These are phyloP conservation scores for Hirtodrosophila alboralis DNA, from an alignment of 2,888 invertebrate species.

Conservation along the genomic window DNA sequence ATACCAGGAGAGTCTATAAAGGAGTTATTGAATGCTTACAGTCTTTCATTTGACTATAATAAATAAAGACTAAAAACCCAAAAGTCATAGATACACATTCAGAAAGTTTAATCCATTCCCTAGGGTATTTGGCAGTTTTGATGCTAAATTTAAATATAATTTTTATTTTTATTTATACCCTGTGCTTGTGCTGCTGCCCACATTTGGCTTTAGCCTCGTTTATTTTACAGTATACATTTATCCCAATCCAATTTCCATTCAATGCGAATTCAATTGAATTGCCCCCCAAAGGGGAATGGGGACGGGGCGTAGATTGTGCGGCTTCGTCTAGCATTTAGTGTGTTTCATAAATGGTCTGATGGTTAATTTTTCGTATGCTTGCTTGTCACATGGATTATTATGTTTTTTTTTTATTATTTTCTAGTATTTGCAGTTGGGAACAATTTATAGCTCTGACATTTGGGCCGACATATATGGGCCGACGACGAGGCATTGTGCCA, in stretches of 20 bases:
- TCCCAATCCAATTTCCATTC: slow-evolving; percentile 72
- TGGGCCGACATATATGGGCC: slow-evolving; percentile 69
- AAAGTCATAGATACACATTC: too few species aligned
- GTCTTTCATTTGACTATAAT: too few species aligned
- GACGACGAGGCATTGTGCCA: slow-evolving; percentile 48
- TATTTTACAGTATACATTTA: slow-evolving; percentile 31
- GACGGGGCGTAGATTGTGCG: slow-evolving; percentile 43
- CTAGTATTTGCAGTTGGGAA: slow-evolving; percentile 40
- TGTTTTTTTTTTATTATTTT: slow-evolving; percentile 48
- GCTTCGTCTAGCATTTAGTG: slow-evolving; percentile 65
- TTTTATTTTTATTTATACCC: slow-evolving; percentile 4
- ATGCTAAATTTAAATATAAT: not conserved
- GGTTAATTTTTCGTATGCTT: slow-evolving; percentile 69
- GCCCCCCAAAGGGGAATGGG: slow-evolving; percentile 2
- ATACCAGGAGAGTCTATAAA: too few species aligned
- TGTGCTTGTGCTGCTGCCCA: slow-evolving; percentile 42
- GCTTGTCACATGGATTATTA: slow-evolving; percentile 74
- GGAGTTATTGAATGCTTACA: too few species aligned
- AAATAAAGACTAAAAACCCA: too few species aligned
- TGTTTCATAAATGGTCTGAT: slow-evolving; percentile 74
- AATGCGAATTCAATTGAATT: slow-evolving; percentile 76
- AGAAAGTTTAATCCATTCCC: not conserved
- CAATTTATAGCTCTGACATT: slow-evolving; percentile 72
- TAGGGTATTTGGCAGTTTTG: slow-evolving; percentile 25
- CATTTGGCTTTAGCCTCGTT: slow-evolving; percentile 69